Evolutionary conservation across 2,113 vertebrate genomes (phyloP).

Genomic region (Callaeas wilsoni): DNA sequence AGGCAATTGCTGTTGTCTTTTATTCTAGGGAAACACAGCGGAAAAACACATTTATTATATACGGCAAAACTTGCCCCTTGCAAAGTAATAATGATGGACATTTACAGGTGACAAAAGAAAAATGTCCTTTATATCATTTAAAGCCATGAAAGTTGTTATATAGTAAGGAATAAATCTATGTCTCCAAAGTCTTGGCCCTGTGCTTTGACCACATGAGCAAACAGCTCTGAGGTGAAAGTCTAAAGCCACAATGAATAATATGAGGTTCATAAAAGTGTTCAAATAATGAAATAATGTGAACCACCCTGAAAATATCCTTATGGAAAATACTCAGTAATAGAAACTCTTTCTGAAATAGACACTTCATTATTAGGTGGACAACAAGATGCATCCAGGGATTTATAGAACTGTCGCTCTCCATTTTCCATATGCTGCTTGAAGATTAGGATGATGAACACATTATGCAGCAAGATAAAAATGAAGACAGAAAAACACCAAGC

Average conservation of each 20-base stretch:
- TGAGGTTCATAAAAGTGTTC: neutral
- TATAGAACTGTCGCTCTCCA: neutral
- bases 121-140: neutral
- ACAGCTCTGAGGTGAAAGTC: neutral
- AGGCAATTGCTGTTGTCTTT: neutral
- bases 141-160: neutral
- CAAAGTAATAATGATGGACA: neutral
- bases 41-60: neutral
- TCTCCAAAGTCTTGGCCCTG: rapidly evolving
- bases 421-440: neutral
- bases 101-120: neutral
- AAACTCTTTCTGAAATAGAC: neutral
- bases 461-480: neutral
- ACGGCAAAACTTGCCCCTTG: neutral
- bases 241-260: neutral
- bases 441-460: neutral
- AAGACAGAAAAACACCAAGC: neutral
- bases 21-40: neutral
- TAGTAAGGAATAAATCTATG: neutral
- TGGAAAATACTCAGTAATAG: neutral
- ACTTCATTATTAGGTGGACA: neutral
- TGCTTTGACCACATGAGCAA: neutral
- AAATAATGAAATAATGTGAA: neutral
- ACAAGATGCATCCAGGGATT: neutral
- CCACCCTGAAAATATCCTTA: neutral